Percentiles rank a stretch among this genome's conserved stretches.
Conservation (phyloP, 2,113 vertebrate genomes). For the Mustela nigripes region DNA sequence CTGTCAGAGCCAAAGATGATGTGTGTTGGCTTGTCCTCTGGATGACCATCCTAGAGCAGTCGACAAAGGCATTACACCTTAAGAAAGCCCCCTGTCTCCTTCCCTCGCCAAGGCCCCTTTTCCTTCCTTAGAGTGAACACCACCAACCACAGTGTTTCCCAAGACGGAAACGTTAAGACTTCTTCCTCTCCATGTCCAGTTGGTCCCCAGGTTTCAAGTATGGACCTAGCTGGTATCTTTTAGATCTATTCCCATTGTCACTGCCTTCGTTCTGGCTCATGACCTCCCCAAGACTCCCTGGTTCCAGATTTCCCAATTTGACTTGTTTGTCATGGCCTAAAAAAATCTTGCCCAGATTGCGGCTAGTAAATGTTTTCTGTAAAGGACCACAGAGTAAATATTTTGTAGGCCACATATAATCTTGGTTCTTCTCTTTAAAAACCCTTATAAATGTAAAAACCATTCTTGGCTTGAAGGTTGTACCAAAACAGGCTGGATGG, state of each 20-base stretch:
- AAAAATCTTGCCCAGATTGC: neutral
- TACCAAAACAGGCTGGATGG: neutral
- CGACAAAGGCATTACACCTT: neutral
- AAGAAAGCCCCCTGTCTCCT: neutral
- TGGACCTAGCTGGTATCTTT: neutral
- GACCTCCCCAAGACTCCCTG: neutral
- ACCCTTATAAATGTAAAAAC: slow-evolving; percentile 31
- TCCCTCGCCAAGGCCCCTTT: neutral
- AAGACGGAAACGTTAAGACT: neutral
- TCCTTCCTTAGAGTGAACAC: neutral
- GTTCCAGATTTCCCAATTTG: neutral
- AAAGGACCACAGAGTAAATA: slow-evolving; percentile 8
- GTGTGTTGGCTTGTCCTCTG: slow-evolving; percentile 89
- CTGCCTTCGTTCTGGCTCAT: neutral
- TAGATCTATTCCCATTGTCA: neutral
- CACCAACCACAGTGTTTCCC: neutral
- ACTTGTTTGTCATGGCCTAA: neutral
- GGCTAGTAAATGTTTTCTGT: neutral
- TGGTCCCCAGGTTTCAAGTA: neutral
- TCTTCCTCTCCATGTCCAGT: neutral
- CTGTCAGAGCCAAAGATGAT: slow-evolving; percentile 93
- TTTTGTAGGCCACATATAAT: neutral
- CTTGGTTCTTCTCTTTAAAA: neutral
- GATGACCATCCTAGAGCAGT: slow-evolving; percentile 88
- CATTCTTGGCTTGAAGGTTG: neutral